phyloP scores from a whole-genome alignment of 2,888 invertebrate species.

The Athrips mouffetella region DNA sequence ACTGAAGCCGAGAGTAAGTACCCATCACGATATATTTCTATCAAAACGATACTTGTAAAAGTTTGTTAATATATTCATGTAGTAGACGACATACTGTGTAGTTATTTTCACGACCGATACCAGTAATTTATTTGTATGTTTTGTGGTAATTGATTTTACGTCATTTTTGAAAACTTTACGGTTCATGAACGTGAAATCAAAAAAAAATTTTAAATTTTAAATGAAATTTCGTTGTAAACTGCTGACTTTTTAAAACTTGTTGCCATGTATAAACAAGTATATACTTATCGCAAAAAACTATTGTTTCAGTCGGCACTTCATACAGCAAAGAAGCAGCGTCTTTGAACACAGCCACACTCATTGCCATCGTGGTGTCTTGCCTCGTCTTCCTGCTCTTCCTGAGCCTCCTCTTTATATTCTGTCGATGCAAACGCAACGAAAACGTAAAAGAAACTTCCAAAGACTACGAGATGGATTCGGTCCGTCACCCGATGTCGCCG shows the following conservation, averaged over 20 bases:
- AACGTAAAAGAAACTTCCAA: slow-evolving; percentile 90
- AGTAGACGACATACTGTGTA: too few relatives aligned
- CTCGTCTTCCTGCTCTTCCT: slow-evolving; percentile 87
- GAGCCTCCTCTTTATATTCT: slow-evolving; percentile 85
- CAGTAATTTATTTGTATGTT: too few relatives aligned
- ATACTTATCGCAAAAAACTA: too few relatives aligned
- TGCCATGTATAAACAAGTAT: too few relatives aligned
- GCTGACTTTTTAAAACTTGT: too few relatives aligned
- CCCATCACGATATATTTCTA: neutral
- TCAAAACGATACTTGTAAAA: neutral
- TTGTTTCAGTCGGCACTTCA: slow-evolving; percentile 84
- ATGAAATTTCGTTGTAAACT: too few relatives aligned
- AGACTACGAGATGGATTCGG: slow-evolving; percentile 94
- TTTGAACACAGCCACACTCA: slow-evolving; percentile 86
- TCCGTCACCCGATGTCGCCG: slow-evolving; percentile 89
- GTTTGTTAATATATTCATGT: too few relatives aligned
- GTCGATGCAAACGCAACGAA: slow-evolving; percentile 89
- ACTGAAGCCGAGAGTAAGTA: slow-evolving; percentile 90
- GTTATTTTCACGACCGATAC: too few relatives aligned
- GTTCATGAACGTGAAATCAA: too few relatives aligned
- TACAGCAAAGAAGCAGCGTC: slow-evolving; percentile 88
- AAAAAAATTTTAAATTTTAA: too few relatives aligned
- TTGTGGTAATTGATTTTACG: too few relatives aligned
- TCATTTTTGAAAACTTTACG: too few relatives aligned
- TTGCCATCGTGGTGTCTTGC: slow-evolving; percentile 87